phyloP scores from a whole-genome alignment of 1,140 invertebrate genomes.

The Dendrolimus punctatus region DNA sequence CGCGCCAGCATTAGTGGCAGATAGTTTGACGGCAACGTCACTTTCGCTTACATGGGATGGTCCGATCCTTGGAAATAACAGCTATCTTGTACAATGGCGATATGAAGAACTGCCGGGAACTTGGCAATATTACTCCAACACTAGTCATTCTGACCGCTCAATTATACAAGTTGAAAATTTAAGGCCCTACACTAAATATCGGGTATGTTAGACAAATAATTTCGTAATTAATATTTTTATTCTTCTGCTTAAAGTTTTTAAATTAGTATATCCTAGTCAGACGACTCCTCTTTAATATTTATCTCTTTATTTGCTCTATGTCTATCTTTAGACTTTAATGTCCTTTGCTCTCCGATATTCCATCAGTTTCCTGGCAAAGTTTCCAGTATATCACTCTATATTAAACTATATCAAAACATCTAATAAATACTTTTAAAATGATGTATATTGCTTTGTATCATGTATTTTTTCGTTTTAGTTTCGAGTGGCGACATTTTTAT shows the following conservation, averaged over 20 bases:
- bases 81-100: constrained; percentile 83
- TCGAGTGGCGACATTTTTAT: constrained; percentile 82
- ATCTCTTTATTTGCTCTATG: no score
- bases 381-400: no score
- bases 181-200: constrained; percentile 90
- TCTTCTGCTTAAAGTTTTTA: no score
- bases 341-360: no score
- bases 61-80: constrained; percentile 72
- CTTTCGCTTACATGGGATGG: constrained; percentile 87
- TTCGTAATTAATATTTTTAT: background rate
- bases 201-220: constrained; percentile 72
- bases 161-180: constrained; percentile 82
- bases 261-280: no score
- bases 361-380: no score
- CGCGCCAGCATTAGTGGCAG: constrained; percentile 83
- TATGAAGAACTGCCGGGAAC: constrained; percentile 78
- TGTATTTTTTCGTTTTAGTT: constrained; percentile 76
- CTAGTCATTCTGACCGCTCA: constrained; percentile 78
- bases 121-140: constrained; percentile 84
- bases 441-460: background rate
- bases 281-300: no score
- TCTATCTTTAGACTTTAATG: no score
- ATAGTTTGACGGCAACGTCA: constrained; percentile 81
- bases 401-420: no score
- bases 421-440: no score